Base-by-base conservation (phyloP, 2,113 vertebrate species). In the Chinchilla lanigera region DNA sequence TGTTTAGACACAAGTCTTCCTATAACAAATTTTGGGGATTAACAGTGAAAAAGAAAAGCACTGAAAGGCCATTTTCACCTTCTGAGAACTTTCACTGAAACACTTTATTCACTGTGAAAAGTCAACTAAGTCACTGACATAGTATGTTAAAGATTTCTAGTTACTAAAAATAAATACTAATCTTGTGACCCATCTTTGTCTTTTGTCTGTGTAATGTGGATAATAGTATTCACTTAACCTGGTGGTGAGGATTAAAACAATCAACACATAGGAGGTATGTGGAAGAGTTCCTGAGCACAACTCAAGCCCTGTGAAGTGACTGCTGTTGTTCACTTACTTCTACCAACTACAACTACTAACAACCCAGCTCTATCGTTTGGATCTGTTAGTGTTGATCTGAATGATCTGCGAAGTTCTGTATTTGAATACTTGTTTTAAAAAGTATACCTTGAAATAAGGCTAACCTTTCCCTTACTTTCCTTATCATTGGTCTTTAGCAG, bases 131-230 rank as follows among this genome's bases (percentile, higher is more conserved):
- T 28, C 75, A 78, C 63, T 47, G 11, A 60, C 19, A 28, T 77
- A 60, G 50, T 87, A 86, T 35, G 24, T 78, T 94, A 86, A 95
- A 88, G 83, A 33, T n/a, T 77, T 86, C 44, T 20, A 56, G 67
- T 87, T 95, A 94, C 75, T 78, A 84, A 94, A 95, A 75, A 90
- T 50, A 95, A 75, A 90, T 50, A 63, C 47, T 94, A 44, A 85
- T 58, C 78, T 73, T 65, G 78, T 93, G 35, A 69, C 33, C 28
- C 58, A 12, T 77, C 13, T 73, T 88, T 28, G 28, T 80, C 69
- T 47, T 73, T 88, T 22, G 35, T 75, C 44, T 67, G 52, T 60
- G 73, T 52, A 56, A 71, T 58, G 12, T 65, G 65, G 67, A 61
- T 50, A 63, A 52, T 3, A 60, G 13, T 35, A 71, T 16, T 47